A percentile compares a stretch with the other conserved stretches of the same genome.
Evolutionary conservation across 2,113 vertebrate species (phyloP).

Genomic region (Tiliqua scincoides): DNA sequence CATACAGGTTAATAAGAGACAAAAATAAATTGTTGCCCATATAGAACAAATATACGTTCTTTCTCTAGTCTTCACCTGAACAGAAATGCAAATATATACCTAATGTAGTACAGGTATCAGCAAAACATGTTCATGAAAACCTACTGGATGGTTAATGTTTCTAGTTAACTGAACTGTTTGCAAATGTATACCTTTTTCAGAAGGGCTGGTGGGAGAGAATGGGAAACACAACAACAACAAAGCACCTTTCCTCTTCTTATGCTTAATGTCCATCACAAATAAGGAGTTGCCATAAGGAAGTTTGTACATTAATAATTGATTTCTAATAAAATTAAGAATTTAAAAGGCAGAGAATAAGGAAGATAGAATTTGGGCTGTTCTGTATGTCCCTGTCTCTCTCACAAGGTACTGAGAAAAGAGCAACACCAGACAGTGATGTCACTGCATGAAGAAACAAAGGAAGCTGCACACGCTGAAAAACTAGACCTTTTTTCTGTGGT

Average conservation of each 20-base stretch:
- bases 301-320: background rate
- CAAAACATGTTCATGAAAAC: background rate
- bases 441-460: constrained; percentile 76
- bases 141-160: background rate
- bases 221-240: background rate
- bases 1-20: fast-evolving
- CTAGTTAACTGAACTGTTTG: background rate
- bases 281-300: background rate
- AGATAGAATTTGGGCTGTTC: constrained; percentile 35
- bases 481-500: background rate
- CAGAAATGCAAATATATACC: background rate
- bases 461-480: constrained; percentile 58
- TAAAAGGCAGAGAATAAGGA: background rate
- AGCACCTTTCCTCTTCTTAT: background rate
- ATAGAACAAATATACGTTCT: constrained; percentile 16
- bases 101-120: background rate
- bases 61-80: background rate
- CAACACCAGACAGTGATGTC: constrained; percentile 78
- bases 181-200: background rate
- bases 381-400: background rate
- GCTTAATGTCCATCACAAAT: background rate
- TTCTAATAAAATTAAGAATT: constrained; percentile 15
- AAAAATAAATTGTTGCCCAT: background rate
- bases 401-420: constrained; percentile 54
- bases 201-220: fast-evolving